Conservation (phyloP, 2,888 invertebrate genomes). For the Meloe dianella region DNA sequence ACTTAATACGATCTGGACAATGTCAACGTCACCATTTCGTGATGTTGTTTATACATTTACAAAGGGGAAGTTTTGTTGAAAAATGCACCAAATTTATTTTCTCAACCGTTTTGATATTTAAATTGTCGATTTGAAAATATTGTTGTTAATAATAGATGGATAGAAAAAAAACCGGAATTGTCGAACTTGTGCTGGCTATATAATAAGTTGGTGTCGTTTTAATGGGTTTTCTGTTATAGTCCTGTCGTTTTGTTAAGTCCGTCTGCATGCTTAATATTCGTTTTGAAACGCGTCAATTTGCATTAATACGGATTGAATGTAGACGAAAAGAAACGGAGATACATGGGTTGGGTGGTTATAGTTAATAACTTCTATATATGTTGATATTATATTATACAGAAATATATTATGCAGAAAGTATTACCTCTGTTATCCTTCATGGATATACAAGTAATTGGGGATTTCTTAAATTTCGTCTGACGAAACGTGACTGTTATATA, state of each 20-base stretch:
- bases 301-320: slow-evolving; percentile 14
- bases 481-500: slow-evolving; percentile 7
- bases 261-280: slow-evolving; percentile 5
- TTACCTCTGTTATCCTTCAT: not conserved
- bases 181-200: not conserved
- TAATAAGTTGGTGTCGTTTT: slow-evolving; percentile 5
- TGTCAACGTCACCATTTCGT: not conserved
- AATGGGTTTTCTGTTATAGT: slow-evolving; percentile 24
- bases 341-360: not conserved
- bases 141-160: no score
- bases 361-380: not conserved
- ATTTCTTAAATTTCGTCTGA: not conserved
- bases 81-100: not conserved
- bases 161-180: not conserved
- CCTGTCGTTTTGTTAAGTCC: slow-evolving; percentile 24
- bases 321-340: not conserved
- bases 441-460: slow-evolving; percentile 11
- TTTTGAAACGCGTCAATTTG: slow-evolving; percentile 21
- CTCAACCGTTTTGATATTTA: not conserved
- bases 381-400: not conserved
- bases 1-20: not conserved
- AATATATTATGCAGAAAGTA: not conserved
- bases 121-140: not conserved
- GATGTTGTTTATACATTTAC: not conserved
- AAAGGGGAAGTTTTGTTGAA: not conserved